Base-by-base conservation (phyloP, 2,888 invertebrate genomes). In the Bembecia ichneumoniformis region DNA sequence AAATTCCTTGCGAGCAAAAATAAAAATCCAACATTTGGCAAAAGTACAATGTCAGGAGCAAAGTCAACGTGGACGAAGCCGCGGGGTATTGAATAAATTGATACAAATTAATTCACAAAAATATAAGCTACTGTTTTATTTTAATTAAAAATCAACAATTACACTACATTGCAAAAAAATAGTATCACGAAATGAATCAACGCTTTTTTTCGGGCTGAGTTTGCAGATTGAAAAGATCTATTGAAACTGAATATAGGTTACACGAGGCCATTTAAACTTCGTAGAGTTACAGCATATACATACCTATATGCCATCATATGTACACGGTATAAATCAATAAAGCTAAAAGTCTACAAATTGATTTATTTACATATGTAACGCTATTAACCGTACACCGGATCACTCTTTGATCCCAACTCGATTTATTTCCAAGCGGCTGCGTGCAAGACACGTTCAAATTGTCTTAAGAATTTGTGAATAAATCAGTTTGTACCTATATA, bases 351-450 rank as follows among this genome's bases (percentile, higher is more conserved):
- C 40, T 14, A 40, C 14, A 40, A 40, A 40, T 40, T 40, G 36
- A 46, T 46, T 45, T 49, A 49, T 49, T 49, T 49, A 35, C 46
- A 35, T 13, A 48, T 16, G 46, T 35, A 44, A 35, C 46, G 16
- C 36, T 49, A 49, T 49, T 49, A 49, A 17, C 46, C 46, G 45
- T 49, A 17, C 47, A 40, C 40, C 35, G 44, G 43, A 46, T 40
- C 49, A 40, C 47, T 48, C 49, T 49, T 49, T 49, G 49, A 49
- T 49, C 49, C 49, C 15, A 17, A 46, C 44, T 49, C 46, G 49
- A 46, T 49, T 49, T 36, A 49, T 44, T 44, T 44, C 13, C 15
- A 44, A 44, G 5, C 40, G 40, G 40, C 14, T 40, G 40, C 13
- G 13, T 13, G n/a, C 40, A 28, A 28, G 28, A 28, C 28, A 13